Evolutionary conservation across 1,140 invertebrate genomes (phyloP), one percentile per base, ranked within the genome.

Genomic region (Hyposmocoma kahamanoa): DNA sequence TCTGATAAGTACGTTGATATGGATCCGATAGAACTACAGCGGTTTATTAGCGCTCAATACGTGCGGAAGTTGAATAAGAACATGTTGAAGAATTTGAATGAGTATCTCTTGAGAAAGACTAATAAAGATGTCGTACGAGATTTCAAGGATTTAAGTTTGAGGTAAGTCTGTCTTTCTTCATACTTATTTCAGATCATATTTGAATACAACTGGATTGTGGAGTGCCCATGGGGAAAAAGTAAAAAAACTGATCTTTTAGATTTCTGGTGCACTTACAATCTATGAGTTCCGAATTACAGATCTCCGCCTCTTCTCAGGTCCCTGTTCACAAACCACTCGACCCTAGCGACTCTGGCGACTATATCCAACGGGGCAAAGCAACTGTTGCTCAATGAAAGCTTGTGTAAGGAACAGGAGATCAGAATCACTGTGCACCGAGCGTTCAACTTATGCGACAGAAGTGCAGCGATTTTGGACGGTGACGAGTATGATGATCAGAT

Each of bases 101-200:
- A 74, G 22, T 51, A 47, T 46, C 52, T 82, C 1, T 49, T 80
- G 44, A 72, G 69, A 42, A 79, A 75, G 48, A 83, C 77, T 6
- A 66, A 74, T 30, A 76, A 72, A 49, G 81, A 84, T 55, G 72
- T 84, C 0, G 77, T 84, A 3, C 68, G 62, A 43, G 77, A 84
- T 48, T 72, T 62, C 38, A 53, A 62, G 46, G 60, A 71, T 36
- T 47, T 75, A 3, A 72, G 65, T 52, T 56, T 72, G 10, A 81
- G 75, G 75, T 81, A 41, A 22, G 50, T 56, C 30, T 47, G n/a
- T 38, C 13, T 46, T 24, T 38, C 4, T 24, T 32, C 4, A 1
- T n/a, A n/a, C n/a, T n/a, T n/a, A n/a, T 26, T 6, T 26, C 24
- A 26, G 5, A 26, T 11, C 5, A 26, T 26, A 26, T 26, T 11